These are phyloP conservation scores for Epinotia brunnichana DNA, from an alignment of 2,888 invertebrate species.

Conservation along the genomic window DNA sequence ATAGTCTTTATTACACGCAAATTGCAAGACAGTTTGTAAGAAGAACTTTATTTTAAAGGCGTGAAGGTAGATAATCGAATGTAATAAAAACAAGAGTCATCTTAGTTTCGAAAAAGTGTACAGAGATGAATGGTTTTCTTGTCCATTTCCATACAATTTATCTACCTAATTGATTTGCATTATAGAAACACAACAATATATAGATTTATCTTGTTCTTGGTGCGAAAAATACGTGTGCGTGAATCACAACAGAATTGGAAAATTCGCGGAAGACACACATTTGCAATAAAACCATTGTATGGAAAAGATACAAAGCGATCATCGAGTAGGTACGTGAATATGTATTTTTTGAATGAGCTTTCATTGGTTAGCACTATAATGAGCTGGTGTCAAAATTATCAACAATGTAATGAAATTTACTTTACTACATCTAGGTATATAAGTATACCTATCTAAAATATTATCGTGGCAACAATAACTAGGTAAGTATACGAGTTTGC, in stretches of 20 bases:
- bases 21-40: background rate
- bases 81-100: background rate
- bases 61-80: background rate
- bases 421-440: background rate
- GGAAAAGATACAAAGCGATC: background rate
- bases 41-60: background rate
- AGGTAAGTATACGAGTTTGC: no score
- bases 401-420: conserved; percentile 8
- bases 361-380: conserved; percentile 5
- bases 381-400: conserved; percentile 7
- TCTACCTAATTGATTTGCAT: background rate
- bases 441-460: background rate
- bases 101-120: background rate
- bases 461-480: no score
- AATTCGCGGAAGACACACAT: background rate
- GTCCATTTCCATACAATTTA: background rate
- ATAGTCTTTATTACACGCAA: background rate
- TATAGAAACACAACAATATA: background rate
- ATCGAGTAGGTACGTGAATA: background rate
- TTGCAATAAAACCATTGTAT: background rate
- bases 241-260: no score
- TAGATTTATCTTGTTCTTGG: background rate
- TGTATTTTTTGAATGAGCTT: background rate
- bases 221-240: no score
- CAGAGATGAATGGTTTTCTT: background rate